A percentile compares a stretch with the other conserved stretches of the same genome.
These are phyloP conservation scores for Andrena praecox DNA, from an alignment of 2,888 invertebrate species.

Conservation along the genomic window DNA sequence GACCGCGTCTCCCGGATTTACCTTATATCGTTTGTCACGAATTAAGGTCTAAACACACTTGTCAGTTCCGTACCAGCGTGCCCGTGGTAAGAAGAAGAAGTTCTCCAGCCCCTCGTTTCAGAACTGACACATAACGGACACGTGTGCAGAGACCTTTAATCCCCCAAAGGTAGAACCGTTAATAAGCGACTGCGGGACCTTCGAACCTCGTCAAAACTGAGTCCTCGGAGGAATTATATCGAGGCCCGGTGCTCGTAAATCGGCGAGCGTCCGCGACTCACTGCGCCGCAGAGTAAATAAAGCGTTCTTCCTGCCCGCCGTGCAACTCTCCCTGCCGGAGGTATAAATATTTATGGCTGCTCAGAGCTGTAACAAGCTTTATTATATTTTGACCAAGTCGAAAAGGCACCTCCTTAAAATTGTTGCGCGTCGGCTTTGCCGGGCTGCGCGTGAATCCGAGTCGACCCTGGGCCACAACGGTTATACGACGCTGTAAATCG, in stretches of 20 bases:
- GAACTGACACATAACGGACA: no score
- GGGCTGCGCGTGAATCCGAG: neutral
- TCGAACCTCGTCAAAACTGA: slow-evolving; percentile 9
- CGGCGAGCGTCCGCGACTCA: slow-evolving; percentile 56
- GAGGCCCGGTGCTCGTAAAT: slow-evolving; percentile 57
- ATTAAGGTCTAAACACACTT: no score
- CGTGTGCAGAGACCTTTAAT: no score
- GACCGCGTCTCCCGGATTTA: no score
- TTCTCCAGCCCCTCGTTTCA: no score
- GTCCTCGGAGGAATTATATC: slow-evolving; percentile 37
- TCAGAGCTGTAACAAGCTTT: slow-evolving; percentile 54
- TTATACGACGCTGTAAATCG: slow-evolving; percentile 73
- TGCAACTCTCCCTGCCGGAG: slow-evolving; percentile 58
- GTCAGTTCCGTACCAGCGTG: no score
- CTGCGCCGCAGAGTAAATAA: slow-evolving; percentile 67
- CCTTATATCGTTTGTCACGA: no score
- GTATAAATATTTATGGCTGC: slow-evolving; percentile 68
- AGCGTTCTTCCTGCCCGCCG: slow-evolving; percentile 47
- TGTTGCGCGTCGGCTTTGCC: slow-evolving; percentile 24
- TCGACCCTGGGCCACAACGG: slow-evolving; percentile 55
- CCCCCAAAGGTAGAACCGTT: neutral
- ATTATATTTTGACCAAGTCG: slow-evolving; percentile 58
- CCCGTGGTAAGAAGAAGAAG: no score
- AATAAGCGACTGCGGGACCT: neutral
- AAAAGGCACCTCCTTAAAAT: slow-evolving; percentile 61